Evolutionary conservation across 2,113 vertebrate genomes (phyloP).

Genomic region (Pyxicephalus adspersus): DNA sequence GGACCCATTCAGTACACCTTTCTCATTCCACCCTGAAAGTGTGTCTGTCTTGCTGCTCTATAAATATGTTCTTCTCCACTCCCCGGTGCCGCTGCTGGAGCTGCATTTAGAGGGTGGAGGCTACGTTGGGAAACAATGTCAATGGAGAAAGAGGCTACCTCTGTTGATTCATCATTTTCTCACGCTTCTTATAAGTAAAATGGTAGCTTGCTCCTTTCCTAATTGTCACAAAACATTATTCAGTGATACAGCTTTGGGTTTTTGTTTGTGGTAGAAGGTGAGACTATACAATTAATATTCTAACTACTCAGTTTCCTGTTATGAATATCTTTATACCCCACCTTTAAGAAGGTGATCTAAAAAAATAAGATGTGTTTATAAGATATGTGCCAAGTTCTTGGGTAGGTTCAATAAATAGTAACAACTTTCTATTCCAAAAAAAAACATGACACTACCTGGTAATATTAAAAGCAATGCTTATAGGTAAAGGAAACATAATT

Average conservation of each 20-base stretch:
- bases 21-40: constrained; percentile 16
- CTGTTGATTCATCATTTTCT: constrained; percentile 35
- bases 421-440: no score
- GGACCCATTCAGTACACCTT: background rate
- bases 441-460: no score
- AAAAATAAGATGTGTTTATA: no score
- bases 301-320: no score
- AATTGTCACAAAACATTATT: background rate
- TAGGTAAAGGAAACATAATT: no score
- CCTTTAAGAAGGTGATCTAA: no score
- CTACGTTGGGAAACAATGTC: background rate
- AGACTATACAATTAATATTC: background rate
- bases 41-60: constrained; percentile 11
- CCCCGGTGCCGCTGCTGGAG: constrained; percentile 32
- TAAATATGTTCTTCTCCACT: constrained; percentile 44
- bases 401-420: no score
- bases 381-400: no score
- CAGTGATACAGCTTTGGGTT: background rate
- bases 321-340: no score
- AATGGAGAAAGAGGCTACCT: background rate
- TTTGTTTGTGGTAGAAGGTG: background rate
- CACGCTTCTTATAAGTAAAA: background rate
- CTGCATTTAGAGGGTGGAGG: constrained; percentile 26
- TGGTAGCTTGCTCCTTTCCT: background rate
- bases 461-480: no score